Percentiles rank a stretch among this genome's conserved stretches.
These are phyloP conservation scores for Pteropus rufus DNA, from an alignment of 2,797 vertebrate species.

Conservation along the genomic window DNA sequence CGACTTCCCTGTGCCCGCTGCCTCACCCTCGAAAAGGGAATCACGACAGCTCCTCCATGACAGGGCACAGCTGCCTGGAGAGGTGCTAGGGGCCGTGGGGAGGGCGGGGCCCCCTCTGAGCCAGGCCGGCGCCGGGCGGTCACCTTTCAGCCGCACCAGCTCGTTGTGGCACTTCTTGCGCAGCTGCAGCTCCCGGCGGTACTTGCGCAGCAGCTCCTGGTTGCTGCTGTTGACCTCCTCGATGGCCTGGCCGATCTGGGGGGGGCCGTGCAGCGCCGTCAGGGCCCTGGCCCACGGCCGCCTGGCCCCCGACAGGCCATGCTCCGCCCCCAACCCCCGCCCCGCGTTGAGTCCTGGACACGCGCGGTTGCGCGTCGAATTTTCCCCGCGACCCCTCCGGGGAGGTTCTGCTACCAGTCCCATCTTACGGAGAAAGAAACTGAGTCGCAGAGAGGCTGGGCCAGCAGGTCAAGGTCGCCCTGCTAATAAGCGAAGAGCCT, in stretches of 20 bases:
- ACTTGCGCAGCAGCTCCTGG: conserved; percentile 94
- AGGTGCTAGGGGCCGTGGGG: not conserved
- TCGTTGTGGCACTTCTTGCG: conserved; percentile 98
- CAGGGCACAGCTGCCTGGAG: not conserved
- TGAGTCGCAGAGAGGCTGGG: not conserved
- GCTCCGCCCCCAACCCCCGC: not conserved
- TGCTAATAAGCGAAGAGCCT: not conserved
- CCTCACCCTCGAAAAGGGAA: not conserved
- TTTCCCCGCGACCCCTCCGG: not conserved
- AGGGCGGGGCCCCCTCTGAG: fast-evolving
- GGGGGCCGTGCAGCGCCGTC: fast-evolving
- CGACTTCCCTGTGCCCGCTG: not conserved
- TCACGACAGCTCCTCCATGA: fast-evolving
- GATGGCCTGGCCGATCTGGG: conserved; percentile 93
- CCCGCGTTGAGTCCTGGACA: not conserved
- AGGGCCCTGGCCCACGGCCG: fast-evolving
- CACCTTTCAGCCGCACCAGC: conserved; percentile 96
- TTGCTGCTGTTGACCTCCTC: conserved; percentile 91
- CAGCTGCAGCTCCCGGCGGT: conserved; percentile 95
- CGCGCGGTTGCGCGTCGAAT: fast-evolving
- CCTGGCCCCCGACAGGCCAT: not conserved
- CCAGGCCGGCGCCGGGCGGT: fast-evolving
- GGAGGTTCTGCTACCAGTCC: not conserved
- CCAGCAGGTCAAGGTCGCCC: not conserved
- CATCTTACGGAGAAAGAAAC: not conserved